Conservation (phyloP, 2,888 invertebrate species). For the Dermolepida albohirtum region DNA sequence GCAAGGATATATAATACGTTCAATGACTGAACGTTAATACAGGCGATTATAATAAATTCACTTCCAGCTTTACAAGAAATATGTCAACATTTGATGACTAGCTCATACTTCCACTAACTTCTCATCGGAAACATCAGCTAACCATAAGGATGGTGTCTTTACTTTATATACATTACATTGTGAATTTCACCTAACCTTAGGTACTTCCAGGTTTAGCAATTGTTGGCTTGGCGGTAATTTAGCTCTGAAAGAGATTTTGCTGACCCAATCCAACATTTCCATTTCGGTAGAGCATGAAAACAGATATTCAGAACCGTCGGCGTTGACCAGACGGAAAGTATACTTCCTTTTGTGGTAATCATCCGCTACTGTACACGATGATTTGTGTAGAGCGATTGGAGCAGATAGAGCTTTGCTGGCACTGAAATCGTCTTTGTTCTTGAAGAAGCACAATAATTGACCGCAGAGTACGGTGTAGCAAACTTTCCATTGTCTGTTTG, state of each 20-base stretch:
- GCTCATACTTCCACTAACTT: too few relatives aligned
- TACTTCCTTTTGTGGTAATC: conserved; percentile 97
- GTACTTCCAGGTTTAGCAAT: conserved; percentile 81
- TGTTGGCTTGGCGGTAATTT: conserved; percentile 90
- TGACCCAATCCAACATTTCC: conserved; percentile 90
- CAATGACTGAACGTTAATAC: too few relatives aligned
- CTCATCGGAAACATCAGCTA: too few relatives aligned
- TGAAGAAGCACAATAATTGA: conserved; percentile 97
- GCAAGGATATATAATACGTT: too few relatives aligned
- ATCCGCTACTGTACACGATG: conserved; percentile 85
- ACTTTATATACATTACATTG: too few relatives aligned
- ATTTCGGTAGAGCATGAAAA: conserved; percentile 82
- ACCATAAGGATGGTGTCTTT: too few relatives aligned
- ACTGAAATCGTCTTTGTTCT: conserved; percentile 91
- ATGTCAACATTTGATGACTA: too few relatives aligned
- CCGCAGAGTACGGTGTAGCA: conserved; percentile 97
- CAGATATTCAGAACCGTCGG: conserved; percentile 93
- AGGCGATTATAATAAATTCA: too few relatives aligned
- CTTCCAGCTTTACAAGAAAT: too few relatives aligned
- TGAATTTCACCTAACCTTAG: conserved; percentile 62
- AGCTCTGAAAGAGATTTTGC: conserved; percentile 94
- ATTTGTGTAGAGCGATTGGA: conserved; percentile 84
- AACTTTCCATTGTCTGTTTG: conserved; percentile 95
- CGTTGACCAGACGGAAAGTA: conserved; percentile 88
- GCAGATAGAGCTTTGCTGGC: conserved; percentile 90